phyloP scores from a whole-genome alignment of 2,888 invertebrate genomes.

The Monochamus alternatus region DNA sequence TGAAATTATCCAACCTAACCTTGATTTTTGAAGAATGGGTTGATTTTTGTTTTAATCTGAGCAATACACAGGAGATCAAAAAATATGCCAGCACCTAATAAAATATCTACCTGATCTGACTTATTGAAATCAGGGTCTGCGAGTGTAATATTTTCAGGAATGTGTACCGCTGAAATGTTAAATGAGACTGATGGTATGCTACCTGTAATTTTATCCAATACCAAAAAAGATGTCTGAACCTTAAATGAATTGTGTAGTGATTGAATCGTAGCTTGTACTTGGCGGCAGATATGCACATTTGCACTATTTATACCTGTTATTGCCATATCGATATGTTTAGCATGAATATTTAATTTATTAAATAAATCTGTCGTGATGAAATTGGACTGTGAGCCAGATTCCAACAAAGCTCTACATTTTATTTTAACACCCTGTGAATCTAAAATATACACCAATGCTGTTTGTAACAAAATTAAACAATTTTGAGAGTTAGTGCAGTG shows the following conservation, averaged over 20 bases:
- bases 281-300: background rate
- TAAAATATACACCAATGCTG: constrained; percentile 12
- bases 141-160: background rate
- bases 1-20: background rate
- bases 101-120: background rate
- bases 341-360: background rate
- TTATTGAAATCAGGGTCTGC: background rate
- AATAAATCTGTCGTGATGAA: constrained; percentile 16
- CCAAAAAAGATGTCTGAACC: constrained; percentile 25
- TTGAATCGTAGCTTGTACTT: constrained; percentile 3
- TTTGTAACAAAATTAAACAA: constrained; percentile 12
- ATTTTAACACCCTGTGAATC: background rate
- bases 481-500: constrained; percentile 7
- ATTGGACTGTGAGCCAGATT: constrained; percentile 30
- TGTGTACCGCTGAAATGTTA: background rate
- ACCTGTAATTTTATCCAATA: constrained; percentile 26
- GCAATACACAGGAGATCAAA: no score
- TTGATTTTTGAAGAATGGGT: background rate
- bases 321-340: constrained; percentile 19
- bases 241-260: constrained; percentile 2
- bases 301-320: constrained; percentile 11
- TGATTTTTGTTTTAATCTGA: no score
- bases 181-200: constrained; percentile 3
- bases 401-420: constrained; percentile 18
- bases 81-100: no score